Percentiles rank a stretch among this genome's conserved stretches.
Conservation (phyloP, 37 sponge, comb jelly and placozoan genomes). For the Theonella swinhoei region DNA sequence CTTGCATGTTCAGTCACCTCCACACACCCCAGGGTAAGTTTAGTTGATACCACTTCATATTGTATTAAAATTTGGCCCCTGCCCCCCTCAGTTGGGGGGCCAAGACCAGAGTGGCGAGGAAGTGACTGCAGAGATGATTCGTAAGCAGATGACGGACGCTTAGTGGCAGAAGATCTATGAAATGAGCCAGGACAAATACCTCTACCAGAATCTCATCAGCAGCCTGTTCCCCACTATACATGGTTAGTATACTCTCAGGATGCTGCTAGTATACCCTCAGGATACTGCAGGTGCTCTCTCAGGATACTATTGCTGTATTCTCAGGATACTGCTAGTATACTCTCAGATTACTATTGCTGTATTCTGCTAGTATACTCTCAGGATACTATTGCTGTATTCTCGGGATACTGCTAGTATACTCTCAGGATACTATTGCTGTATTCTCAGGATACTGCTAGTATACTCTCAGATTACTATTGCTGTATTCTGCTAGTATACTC, state of each 20-base stretch:
- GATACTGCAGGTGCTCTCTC: neutral
- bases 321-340: too few relatives aligned
- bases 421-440: neutral
- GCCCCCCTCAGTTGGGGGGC: slow-evolving; percentile 71
- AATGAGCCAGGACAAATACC: slow-evolving; percentile 91
- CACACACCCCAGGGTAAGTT: slow-evolving; percentile 60
- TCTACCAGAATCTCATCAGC: slow-evolving; percentile 93
- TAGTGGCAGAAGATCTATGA: slow-evolving; percentile 89
- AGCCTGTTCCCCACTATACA: slow-evolving; percentile 98
- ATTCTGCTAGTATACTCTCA: too few relatives aligned
- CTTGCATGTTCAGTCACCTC: slow-evolving; percentile 86
- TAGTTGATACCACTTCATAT: neutral
- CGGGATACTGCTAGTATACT: neutral
- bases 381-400: too few relatives aligned
- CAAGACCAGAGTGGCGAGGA: slow-evolving; percentile 68
- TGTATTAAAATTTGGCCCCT: neutral
- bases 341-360: too few relatives aligned
- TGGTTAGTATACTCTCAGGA: slow-evolving; percentile 56
- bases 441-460: neutral
- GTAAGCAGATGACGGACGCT: slow-evolving; percentile 71
- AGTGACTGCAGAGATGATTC: slow-evolving; percentile 81
- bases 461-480: too few relatives aligned
- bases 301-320: too few relatives aligned
- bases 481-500: too few relatives aligned
- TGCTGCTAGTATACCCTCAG: neutral